Evolutionary conservation across 2,888 invertebrate species (phyloP).

Genomic region (Ophioninae sp.): DNA sequence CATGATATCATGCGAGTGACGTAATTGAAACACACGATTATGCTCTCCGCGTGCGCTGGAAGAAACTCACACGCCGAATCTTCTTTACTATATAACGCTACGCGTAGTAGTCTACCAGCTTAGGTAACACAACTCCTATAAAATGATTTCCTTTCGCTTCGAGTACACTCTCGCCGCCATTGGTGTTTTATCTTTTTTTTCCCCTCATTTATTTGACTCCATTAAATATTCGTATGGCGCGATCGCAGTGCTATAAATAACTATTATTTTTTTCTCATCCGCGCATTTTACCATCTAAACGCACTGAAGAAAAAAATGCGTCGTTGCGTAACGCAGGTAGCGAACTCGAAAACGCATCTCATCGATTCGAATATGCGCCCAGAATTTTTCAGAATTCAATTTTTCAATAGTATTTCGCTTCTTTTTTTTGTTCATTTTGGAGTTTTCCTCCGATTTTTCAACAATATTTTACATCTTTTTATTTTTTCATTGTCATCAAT

Average conservation of each 20-base stretch:
- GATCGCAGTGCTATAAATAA: constrained; percentile 47
- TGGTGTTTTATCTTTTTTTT: constrained; percentile 10
- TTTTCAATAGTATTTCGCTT: no score
- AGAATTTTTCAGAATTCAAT: neutral
- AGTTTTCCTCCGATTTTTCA: no score
- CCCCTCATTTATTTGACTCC: constrained; percentile 5
- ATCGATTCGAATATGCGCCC: constrained; percentile 10
- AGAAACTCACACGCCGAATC: constrained; percentile 50
- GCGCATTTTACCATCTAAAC: constrained; percentile 30
- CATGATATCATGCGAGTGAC: constrained; percentile 77
- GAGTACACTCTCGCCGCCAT: constrained; percentile 42
- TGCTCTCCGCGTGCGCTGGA: constrained; percentile 45
- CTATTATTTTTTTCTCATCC: constrained; percentile 9
- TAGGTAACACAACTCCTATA: constrained; percentile 53
- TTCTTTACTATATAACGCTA: constrained; percentile 25
- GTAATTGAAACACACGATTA: constrained; percentile 70
- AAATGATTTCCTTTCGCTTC: constrained; percentile 55
- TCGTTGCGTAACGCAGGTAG: constrained; percentile 44
- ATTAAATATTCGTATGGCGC: constrained; percentile 12
- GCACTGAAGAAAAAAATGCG: constrained; percentile 17
- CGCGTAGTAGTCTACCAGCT: constrained; percentile 32
- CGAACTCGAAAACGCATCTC: no score
- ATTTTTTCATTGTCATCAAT: no score
- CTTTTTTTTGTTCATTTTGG: no score
- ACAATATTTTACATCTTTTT: no score